Percentiles rank a stretch among this genome's conserved stretches.
These are phyloP conservation scores for Amphipoea lucens DNA, from an alignment of 2,888 invertebrate genomes.

Conservation along the genomic window DNA sequence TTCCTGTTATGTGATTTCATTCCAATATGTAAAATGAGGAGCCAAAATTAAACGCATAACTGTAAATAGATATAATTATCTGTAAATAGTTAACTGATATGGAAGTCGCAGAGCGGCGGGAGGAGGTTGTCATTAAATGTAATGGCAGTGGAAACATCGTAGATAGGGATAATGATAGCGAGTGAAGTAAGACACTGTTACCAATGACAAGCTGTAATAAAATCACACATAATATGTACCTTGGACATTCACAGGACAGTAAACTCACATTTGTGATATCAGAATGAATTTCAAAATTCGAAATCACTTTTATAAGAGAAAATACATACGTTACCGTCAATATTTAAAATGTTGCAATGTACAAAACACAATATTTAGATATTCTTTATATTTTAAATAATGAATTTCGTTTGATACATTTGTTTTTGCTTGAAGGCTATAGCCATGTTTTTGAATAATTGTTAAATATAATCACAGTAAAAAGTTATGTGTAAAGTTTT, in stretches of 20 bases:
- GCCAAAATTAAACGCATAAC: constrained; percentile 84
- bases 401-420: constrained; percentile 39
- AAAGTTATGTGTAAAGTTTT: constrained; percentile 56
- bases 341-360: constrained; percentile 68
- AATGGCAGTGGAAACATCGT: constrained; percentile 76
- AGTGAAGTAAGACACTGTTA: constrained; percentile 80
- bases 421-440: constrained; percentile 61
- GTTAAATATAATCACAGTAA: constrained; percentile 57
- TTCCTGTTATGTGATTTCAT: constrained; percentile 88
- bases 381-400: constrained; percentile 44
- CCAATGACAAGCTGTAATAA: constrained; percentile 77
- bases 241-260: constrained; percentile 62
- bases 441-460: constrained; percentile 61
- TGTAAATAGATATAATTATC: constrained; percentile 87
- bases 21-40: constrained; percentile 85
- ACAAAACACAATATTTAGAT: constrained; percentile 67
- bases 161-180: constrained; percentile 76
- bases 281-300: constrained; percentile 65
- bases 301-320: constrained; percentile 60
- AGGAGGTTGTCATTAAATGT: constrained; percentile 73
- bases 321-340: constrained; percentile 67
- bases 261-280: constrained; percentile 71
- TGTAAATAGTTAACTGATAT: constrained; percentile 87
- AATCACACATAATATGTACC: constrained; percentile 66
- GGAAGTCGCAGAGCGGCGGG: constrained; percentile 86